Conservation (phyloP, 2,888 invertebrate species). For the Priocnemis perturbator region DNA sequence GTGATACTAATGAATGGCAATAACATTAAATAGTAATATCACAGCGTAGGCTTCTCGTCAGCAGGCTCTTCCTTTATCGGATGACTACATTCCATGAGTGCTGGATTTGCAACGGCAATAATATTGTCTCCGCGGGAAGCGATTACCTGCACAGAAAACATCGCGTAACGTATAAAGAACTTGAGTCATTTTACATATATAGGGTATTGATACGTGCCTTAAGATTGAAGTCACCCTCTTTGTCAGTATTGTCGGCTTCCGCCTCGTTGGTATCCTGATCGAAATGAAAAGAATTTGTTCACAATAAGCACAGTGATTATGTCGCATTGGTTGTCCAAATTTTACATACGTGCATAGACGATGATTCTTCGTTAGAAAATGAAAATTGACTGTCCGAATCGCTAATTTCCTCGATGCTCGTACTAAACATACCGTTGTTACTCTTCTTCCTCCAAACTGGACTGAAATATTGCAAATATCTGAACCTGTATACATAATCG, state of each 20-base stretch:
- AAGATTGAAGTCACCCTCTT: constrained; percentile 72
- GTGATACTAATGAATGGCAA: constrained; percentile 12
- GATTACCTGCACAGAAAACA: constrained; percentile 79
- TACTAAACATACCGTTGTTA: constrained; percentile 70
- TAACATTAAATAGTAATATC: constrained; percentile 55
- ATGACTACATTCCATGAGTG: constrained; percentile 77
- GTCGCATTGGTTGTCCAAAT: background rate
- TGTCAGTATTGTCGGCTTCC: constrained; percentile 69
- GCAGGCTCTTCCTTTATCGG: constrained; percentile 72
- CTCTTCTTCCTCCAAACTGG: constrained; percentile 74
- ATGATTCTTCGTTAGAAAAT: constrained; percentile 72
- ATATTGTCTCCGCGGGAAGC: constrained; percentile 91
- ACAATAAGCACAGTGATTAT: too few species aligned
- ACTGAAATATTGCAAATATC: constrained; percentile 67
- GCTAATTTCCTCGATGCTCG: constrained; percentile 69
- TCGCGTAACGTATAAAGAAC: background rate
- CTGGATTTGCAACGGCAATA: constrained; percentile 93
- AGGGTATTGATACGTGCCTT: constrained; percentile 59
- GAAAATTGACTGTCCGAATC: constrained; percentile 74
- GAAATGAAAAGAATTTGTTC: background rate
- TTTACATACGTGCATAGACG: constrained; percentile 67
- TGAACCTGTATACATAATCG: constrained; percentile 51
- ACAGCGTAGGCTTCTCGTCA: constrained; percentile 71
- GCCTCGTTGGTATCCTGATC: constrained; percentile 66
- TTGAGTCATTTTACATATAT: background rate